A percentile compares a stretch with the other conserved stretches of the same genome.
Conservation (phyloP, 1,140 invertebrate genomes). For the Scylla paramamosain region DNA sequence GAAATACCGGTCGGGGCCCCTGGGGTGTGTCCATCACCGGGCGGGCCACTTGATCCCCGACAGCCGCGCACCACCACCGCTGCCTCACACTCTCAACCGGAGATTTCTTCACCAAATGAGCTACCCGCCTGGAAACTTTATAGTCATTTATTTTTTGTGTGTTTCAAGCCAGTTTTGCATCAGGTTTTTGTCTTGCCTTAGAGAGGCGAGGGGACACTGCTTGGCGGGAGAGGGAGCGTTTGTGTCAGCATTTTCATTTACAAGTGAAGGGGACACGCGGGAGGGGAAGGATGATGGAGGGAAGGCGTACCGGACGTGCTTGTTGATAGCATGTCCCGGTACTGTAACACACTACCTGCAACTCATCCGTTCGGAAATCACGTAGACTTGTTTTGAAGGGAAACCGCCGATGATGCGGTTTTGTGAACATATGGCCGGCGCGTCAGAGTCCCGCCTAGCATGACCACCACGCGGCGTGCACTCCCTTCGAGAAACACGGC, state of each 20-base stretch:
- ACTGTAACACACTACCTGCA: background rate
- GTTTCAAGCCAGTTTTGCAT: background rate
- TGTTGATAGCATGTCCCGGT: background rate
- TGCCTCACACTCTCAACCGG: background rate
- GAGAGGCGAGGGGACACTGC: too few relatives aligned
- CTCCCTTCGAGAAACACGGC: background rate
- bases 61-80: background rate
- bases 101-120: constrained; percentile 10
- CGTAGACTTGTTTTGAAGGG: constrained; percentile 9
- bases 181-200: too few relatives aligned
- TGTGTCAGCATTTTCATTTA: too few relatives aligned
- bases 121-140: background rate
- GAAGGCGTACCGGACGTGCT: background rate
- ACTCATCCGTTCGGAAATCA: background rate
- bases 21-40: background rate
- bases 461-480: background rate
- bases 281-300: too few relatives aligned
- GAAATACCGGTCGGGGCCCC: constrained; percentile 16
- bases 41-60: background rate
- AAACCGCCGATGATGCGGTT: background rate
- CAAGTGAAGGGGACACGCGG: too few relatives aligned
- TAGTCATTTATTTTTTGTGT: background rate
- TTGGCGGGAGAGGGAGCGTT: too few relatives aligned
- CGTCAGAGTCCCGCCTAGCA: too few relatives aligned
- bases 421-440: background rate